These are phyloP conservation scores for Tachystola acroxantha DNA, from an alignment of 2,888 invertebrate genomes.

Conservation along the genomic window DNA sequence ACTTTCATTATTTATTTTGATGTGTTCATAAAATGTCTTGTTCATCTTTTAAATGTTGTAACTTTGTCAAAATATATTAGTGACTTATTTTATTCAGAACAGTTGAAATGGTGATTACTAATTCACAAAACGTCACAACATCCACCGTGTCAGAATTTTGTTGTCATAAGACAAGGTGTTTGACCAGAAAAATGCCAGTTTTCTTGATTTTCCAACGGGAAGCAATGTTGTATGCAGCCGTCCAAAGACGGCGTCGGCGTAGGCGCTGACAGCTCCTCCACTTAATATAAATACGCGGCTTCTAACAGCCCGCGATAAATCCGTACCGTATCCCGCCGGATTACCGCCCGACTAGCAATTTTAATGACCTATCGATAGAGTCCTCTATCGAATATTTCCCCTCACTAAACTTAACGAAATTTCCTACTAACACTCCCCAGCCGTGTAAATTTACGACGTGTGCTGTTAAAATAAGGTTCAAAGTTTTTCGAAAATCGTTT, in stretches of 20 bases:
- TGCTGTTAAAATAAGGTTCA: constrained; percentile 29
- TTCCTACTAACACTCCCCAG: constrained; percentile 23
- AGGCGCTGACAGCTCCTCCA: constrained; percentile 73
- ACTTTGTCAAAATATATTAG: too few species aligned
- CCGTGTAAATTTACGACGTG: constrained; percentile 27
- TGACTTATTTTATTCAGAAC: too few species aligned
- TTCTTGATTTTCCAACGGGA: constrained; percentile 11
- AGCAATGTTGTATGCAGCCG: constrained; percentile 59
- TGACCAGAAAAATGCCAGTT: background rate
- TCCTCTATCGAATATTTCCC: constrained; percentile 40
- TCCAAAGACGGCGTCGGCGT: constrained; percentile 61
- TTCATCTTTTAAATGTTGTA: too few species aligned
- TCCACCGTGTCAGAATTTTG: too few species aligned
- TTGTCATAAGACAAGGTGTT: too few species aligned
- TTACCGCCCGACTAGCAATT: constrained; percentile 51
- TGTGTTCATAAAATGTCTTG: too few species aligned
- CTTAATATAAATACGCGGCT: constrained; percentile 75
- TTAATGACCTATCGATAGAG: constrained; percentile 56
- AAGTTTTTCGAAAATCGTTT: constrained; percentile 24
- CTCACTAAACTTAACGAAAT: constrained; percentile 31
- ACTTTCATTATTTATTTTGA: too few species aligned
- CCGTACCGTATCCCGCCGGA: constrained; percentile 44
- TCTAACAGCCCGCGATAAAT: constrained; percentile 68
- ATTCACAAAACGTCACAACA: too few species aligned
- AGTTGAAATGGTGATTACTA: too few species aligned